Base-by-base conservation (phyloP, 2,113 vertebrate genomes). In the Pheucticus melanocephalus region DNA sequence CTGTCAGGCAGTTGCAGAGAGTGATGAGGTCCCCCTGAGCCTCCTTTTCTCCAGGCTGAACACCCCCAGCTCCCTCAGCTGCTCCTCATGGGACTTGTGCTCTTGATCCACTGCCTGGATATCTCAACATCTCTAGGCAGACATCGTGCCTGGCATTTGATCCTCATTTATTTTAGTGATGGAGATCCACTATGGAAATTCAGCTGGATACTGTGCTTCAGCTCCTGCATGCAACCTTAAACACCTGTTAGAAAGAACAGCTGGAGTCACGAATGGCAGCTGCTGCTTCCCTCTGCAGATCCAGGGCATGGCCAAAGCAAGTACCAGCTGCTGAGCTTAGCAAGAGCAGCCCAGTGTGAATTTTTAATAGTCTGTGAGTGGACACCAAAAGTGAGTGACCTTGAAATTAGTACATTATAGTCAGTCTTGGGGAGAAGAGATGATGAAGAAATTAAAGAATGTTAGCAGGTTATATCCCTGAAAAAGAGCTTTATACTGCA, bases 351-450 rank as follows among this genome's bases (percentile, higher is more conserved):
- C 19, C n/a, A 30, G 6, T 9, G 27, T 42, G 28, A 6, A 27
- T 24, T 71, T 42, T 33, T 39, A 51, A 25, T 16, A 70, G 30
- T 22, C 39, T 23, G 7, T 66, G 22, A 20, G 33, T 47, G 24
- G 59, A 56, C 42, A n/a, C 12, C 6, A 33, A 24, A 40, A 61
- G 51, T 0, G 0, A 48, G 51, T 0, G 0, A 48, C 66, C 57
- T 51, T 30, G 39, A 53, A 76, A 48, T 66, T 12, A 37, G 21
- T 17, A 10, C 6, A 0, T 69, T 39, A 8, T 6, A 44, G 18
- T 15, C 17, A 6, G 27, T 71, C 20, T n/a, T 60, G 47, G 37
- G 63, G 51, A 61, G 56, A 69, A 56, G 23, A 61, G 51, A 35
- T 75, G 30, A 30, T 69, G 69, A 50, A 88, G 37, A 27, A 77